Base-by-base conservation (phyloP, 2,797 vertebrate species). In the Phataginus tetradactyla region DNA sequence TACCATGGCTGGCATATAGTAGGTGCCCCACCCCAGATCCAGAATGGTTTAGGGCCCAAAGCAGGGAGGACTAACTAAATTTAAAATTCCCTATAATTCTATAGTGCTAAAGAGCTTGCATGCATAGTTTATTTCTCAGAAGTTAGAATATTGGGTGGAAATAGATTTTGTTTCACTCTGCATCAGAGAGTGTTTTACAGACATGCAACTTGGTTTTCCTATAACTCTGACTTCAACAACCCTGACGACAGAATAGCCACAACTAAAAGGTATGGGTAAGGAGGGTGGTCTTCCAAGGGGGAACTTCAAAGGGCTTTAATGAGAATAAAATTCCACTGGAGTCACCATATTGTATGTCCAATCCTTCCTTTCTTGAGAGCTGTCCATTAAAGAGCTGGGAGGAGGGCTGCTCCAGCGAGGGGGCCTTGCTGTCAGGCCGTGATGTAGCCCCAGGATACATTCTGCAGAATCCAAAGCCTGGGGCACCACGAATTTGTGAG, bases 151-250 rank as follows among this genome's bases (percentile, higher is more conserved):
- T 21, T 1, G 8, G 74, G 75, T 23, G 63, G 90, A 83, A 96
- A 97, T 39, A 94, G 90, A 80, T 74, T 91, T 77, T 94, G 92
- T 90, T 94, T 93, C 72, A 91, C 63, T 93, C 59, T 4, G 90
- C 86, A 96, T 97, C 96, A 97, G 96, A 96, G 95, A 87, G 83
- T 81, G 63, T 81, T 94, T 80, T 83, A 81, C 75, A 96, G 94
- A 94, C 81, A 96, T 51, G 90, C 89, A 45, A 74, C 79, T 53
- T 94, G 91, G 57, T 86, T 96, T 94, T 77, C 74, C 83, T 87
- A 0, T 61, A 95, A 86, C 92, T 72, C 32, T 25, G 88, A 95
- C 85, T 92, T 94, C 75, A 77, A 39, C 87, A 86, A 63, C 75
- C 77, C 83, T 29, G n/a, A 91, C 25, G 96, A 94, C 49, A 95